These are phyloP conservation scores for Eugnorisma glareosa DNA, from an alignment of 2,888 invertebrate species.

Conservation along the genomic window DNA sequence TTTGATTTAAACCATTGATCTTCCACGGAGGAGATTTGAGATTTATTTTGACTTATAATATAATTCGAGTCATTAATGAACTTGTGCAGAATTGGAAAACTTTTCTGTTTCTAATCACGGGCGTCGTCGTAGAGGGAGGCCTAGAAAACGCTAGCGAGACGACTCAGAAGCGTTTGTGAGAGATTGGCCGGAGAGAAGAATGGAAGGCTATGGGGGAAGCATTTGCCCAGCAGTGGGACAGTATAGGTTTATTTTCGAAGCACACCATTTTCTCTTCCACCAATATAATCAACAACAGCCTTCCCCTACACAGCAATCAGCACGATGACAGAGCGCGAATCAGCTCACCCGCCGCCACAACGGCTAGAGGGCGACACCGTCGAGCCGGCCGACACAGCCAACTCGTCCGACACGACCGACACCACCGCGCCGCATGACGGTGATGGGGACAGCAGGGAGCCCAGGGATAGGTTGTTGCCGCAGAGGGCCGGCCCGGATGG, in stretches of 20 bases:
- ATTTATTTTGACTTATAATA: not conserved
- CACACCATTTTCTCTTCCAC: not conserved
- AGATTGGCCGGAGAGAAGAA: no score
- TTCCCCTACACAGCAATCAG: constrained; percentile 91
- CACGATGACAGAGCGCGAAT: constrained; percentile 98
- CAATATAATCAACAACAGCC: constrained; percentile 11
- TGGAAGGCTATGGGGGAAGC: no score
- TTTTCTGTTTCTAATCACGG: no score
- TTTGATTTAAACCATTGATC: not conserved
- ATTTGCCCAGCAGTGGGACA: no score
- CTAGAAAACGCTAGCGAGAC: no score
- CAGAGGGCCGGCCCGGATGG: constrained; percentile 79
- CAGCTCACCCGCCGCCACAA: constrained; percentile 94
- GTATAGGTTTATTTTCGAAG: not conserved
- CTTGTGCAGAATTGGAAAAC: not conserved
- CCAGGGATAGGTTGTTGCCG: constrained; percentile 72
- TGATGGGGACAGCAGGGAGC: constrained; percentile 46
- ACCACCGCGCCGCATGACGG: constrained; percentile 16
- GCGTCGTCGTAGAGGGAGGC: no score
- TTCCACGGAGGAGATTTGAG: not conserved
- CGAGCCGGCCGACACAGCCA: constrained; percentile 55
- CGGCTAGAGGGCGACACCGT: constrained; percentile 64
- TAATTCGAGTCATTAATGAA: not conserved
- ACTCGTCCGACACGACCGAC: constrained; percentile 19
- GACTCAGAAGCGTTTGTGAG: no score